These are phyloP conservation scores for Habrosyne pyritoides DNA, from an alignment of 2,888 invertebrate genomes.

Conservation along the genomic window DNA sequence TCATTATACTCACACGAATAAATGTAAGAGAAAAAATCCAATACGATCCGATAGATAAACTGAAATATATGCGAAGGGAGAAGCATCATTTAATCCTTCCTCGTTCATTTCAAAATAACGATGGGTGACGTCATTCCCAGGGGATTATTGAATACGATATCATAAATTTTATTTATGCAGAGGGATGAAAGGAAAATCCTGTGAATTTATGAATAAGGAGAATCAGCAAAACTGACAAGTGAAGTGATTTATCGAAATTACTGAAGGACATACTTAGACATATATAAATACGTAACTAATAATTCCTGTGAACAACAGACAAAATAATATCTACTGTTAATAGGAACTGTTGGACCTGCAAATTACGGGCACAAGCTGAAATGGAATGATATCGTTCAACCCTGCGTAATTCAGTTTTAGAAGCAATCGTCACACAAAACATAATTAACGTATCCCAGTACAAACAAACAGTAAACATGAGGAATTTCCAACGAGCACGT, in stretches of 20 bases:
- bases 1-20: background rate
- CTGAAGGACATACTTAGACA: background rate
- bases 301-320: background rate
- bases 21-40: background rate
- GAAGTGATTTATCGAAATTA: conserved; percentile 3
- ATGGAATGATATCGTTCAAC: background rate
- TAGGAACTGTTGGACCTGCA: too few relatives aligned
- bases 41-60: conserved; percentile 3
- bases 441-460: background rate
- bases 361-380: too few relatives aligned
- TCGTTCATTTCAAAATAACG: conserved; percentile 34
- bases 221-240: conserved; percentile 2
- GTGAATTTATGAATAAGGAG: conserved; percentile 12
- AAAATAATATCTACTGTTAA: too few relatives aligned
- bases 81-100: conserved; percentile 41
- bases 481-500: conserved; percentile 32
- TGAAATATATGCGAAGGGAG: conserved; percentile 26
- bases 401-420: background rate
- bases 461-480: conserved; percentile 15
- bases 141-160: conserved; percentile 50
- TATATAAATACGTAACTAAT: background rate
- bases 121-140: conserved; percentile 36
- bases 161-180: conserved; percentile 54
- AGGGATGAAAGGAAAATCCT: conserved; percentile 45
- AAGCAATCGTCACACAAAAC: background rate